phyloP scores from a whole-genome alignment of 2,888 invertebrate genomes.

The Scaptomyza parva region DNA sequence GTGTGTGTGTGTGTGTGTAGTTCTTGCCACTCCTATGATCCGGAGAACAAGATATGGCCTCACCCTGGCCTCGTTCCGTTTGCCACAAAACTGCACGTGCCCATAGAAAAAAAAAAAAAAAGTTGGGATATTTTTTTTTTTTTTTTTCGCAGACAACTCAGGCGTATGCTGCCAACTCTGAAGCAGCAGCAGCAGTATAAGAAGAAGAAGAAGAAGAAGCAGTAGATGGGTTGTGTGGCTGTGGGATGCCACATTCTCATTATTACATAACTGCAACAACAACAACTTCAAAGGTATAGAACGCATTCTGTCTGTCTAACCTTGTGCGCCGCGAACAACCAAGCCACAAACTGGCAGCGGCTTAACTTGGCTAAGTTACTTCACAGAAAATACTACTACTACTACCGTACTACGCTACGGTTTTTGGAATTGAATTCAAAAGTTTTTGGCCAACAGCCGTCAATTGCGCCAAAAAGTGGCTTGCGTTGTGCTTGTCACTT shows the following conservation, averaged over 20 bases:
- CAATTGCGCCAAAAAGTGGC: slow-evolving; percentile 67
- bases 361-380: slow-evolving; percentile 2
- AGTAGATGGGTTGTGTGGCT: slow-evolving; percentile 7
- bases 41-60: slow-evolving; percentile 43
- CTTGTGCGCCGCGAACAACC: slow-evolving; percentile 46
- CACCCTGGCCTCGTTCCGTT: slow-evolving; percentile 70
- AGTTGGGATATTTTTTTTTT: slow-evolving; percentile 20
- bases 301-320: slow-evolving; percentile 53
- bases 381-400: background rate
- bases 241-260: slow-evolving; percentile 23
- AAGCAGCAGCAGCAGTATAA: background rate
- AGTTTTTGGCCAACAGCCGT: slow-evolving; percentile 34
- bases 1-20: slow-evolving; percentile 7
- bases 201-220: slow-evolving; percentile 2
- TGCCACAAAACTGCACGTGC: slow-evolving; percentile 70
- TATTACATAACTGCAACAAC: slow-evolving; percentile 65
- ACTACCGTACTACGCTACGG: background rate
- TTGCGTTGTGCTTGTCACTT: slow-evolving; percentile 43
- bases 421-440: slow-evolving; percentile 20
- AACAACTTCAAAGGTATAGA: background rate
- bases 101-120: slow-evolving; percentile 46
- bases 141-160: slow-evolving; percentile 20
- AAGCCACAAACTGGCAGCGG: background rate
- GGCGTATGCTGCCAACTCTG: slow-evolving; percentile 42
- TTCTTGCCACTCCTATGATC: slow-evolving; percentile 42